Base-by-base conservation (phyloP, 2,888 invertebrate species). In the Phyllotreta cruciferae region DNA sequence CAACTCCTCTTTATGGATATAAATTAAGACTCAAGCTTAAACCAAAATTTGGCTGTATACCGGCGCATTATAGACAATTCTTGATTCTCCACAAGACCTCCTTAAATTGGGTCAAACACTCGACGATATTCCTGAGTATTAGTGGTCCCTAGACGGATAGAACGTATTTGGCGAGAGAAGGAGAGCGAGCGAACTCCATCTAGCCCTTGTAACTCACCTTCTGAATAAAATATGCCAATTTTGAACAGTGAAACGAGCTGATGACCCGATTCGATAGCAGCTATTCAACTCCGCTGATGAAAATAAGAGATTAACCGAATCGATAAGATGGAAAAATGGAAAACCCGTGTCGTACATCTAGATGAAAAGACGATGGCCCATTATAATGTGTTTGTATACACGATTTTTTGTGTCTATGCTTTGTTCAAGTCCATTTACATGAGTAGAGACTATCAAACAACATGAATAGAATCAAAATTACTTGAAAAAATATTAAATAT, bases 141-240 rank as follows among this genome's bases (percentile, higher is more conserved):
- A 60, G 58, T 52, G 50, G 52, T 42, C 52, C 58, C 58, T 14
- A 10, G 42, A 52, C 36, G 37, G 52, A 52, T 60, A 38, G 58
- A 38, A 47, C n/a, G 44, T 60, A 60, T 60, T 60, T 60, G 38
- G 58, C 24, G 42, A 52, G 37, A 52, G 42, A 24, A 24, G 24
- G 24, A 24, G 4, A 4, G 24, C 24, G 24, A 24, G 24, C 24
- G 24, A 24, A 24, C 58, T 52, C 52, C 34, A 44, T 60, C 52
- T 52, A 52, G 11, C 24, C 42, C 35, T 41, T 36, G 37, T 35
- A 52, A 35, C 44, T 50, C 47, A 52, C 42, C 58, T 52, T 42
- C 42, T 60, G 58, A 60, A 60, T 60, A 60, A 60, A 52, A 60
- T 60, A 60, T 60, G 52, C 36, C 58, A 60, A 60, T 60, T 60